Conservation (phyloP, 1,140 invertebrate species). For the Listronotus bonariensis region DNA sequence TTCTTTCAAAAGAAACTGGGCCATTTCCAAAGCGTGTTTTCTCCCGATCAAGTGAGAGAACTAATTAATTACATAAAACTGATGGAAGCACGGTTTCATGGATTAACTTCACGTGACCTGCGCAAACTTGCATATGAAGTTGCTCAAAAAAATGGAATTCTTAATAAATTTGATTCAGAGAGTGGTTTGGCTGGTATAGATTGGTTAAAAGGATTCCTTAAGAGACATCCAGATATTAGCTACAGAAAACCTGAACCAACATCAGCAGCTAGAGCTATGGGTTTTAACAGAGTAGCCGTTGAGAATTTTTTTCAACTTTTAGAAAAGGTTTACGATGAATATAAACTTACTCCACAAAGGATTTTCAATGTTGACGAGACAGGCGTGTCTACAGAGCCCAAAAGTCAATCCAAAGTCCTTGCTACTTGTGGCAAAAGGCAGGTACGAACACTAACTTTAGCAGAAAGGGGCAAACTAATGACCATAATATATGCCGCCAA, state of each 20-base stretch:
- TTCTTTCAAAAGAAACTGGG: too few relatives aligned
- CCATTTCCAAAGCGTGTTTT: conserved; percentile 15
- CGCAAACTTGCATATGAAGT: conserved; percentile 37
- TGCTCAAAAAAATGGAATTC: conserved; percentile 46
- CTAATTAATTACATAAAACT: conserved; percentile 42
- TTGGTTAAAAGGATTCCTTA: conserved; percentile 45
- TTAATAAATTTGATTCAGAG: conserved; percentile 22
- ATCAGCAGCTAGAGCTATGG: conserved; percentile 43
- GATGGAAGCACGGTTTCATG: conserved; percentile 45
- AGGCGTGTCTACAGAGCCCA: conserved; percentile 16
- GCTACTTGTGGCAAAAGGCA: conserved; percentile 21
- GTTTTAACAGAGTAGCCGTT: conserved; percentile 45
- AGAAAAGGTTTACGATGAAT: conserved; percentile 13
- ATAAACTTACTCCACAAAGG: conserved; percentile 23
- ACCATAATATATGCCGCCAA: conserved; percentile 41
- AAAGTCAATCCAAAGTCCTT: conserved; percentile 13
- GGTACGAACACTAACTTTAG: conserved; percentile 19
- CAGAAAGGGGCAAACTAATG: conserved; percentile 23
- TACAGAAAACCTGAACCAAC: conserved; percentile 47
- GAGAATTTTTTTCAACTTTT: conserved; percentile 38
- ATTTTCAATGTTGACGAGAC: conserved; percentile 34
- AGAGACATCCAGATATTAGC: conserved; percentile 46
- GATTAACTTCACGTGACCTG: conserved; percentile 37
- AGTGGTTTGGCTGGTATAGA: conserved; percentile 21
- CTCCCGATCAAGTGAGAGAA: conserved; percentile 39